These are phyloP conservation scores for Sipha maydis DNA, from an alignment of 2,888 invertebrate genomes.

Conservation along the genomic window DNA sequence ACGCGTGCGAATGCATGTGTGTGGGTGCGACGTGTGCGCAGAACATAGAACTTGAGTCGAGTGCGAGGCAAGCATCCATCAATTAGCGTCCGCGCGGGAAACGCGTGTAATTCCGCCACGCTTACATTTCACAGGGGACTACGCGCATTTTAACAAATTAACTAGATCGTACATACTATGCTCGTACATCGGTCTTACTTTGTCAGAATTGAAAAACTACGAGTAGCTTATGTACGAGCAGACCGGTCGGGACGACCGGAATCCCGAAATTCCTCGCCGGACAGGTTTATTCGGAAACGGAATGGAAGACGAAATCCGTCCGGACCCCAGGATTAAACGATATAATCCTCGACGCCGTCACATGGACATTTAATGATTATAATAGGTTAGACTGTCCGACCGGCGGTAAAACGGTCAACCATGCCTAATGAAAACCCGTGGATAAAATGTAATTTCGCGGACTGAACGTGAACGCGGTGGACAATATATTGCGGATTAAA, in stretches of 20 bases:
- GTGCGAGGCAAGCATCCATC: conserved; percentile 55
- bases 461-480: no score
- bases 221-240: no score
- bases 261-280: neutral
- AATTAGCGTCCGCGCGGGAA: conserved; percentile 43
- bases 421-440: no score
- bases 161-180: neutral
- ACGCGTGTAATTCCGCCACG: conserved; percentile 33
- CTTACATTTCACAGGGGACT: conserved; percentile 3
- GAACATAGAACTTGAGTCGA: conserved; percentile 9
- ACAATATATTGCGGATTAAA: no score
- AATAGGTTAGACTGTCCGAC: no score
- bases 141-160: conserved; percentile 48
- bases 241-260: neutral
- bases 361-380: neutral
- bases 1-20: neutral
- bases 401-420: no score
- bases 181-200: conserved; percentile 47
- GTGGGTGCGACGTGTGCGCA: neutral
- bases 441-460: no score
- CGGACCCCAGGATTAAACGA: neutral
- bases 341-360: neutral
- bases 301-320: neutral
- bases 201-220: conserved; percentile 58
- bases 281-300: no score